These are phyloP conservation scores for Neoscelio sp. DNA, from an alignment of 2,888 invertebrate genomes.

Conservation along the genomic window DNA sequence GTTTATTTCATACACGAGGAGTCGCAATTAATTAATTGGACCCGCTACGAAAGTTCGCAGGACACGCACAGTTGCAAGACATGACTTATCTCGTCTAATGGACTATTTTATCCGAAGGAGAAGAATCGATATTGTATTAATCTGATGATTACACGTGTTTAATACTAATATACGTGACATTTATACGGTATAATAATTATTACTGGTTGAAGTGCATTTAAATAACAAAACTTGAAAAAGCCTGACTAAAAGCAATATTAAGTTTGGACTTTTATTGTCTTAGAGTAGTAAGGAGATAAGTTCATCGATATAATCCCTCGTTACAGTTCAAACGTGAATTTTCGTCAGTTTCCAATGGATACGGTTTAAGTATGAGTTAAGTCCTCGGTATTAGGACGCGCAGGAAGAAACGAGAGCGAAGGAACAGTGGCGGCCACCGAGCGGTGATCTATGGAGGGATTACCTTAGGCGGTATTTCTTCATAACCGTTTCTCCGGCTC, in stretches of 20 bases:
- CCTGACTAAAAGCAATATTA: no score
- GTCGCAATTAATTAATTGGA: slow-evolving; percentile 80
- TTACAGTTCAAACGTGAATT: slow-evolving; percentile 58
- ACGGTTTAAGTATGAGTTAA: slow-evolving; percentile 81
- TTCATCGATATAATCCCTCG: slow-evolving; percentile 42
- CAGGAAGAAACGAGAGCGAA: slow-evolving; percentile 69
- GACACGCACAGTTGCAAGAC: slow-evolving; percentile 5
- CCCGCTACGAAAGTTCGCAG: slow-evolving; percentile 54
- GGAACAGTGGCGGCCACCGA: slow-evolving; percentile 74
- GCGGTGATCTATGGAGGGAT: slow-evolving; percentile 83
- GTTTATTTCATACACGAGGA: slow-evolving; percentile 73
- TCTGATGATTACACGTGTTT: slow-evolving; percentile 26
- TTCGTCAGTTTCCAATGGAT: slow-evolving; percentile 67
- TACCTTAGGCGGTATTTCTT: slow-evolving; percentile 83
- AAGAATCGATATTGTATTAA: slow-evolving; percentile 48
- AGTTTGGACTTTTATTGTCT: not conserved
- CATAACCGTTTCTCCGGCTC: slow-evolving; percentile 77
- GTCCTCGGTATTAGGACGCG: slow-evolving; percentile 79
- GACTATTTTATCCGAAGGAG: slow-evolving; percentile 17
- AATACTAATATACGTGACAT: slow-evolving; percentile 9
- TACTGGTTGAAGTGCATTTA: no score
- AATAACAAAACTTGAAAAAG: no score
- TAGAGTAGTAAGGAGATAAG: slow-evolving; percentile 3
- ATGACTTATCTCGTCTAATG: slow-evolving; percentile 47
- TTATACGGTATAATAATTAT: not conserved